Conservation (phyloP, 2,797 vertebrate species). For the Tamandua tetradactyla region DNA sequence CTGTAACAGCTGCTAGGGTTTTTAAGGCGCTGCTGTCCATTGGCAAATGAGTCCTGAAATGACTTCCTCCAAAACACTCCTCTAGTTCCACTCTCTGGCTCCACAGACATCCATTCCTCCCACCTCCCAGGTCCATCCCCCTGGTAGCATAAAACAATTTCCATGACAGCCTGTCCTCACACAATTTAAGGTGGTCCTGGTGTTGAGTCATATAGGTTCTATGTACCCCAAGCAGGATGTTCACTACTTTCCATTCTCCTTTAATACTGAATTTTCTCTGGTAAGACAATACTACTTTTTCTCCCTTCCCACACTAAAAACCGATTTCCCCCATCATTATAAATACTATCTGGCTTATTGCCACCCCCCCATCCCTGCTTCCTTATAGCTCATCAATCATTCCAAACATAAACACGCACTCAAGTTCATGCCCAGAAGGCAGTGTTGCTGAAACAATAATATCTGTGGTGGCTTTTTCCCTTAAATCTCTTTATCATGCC, state of each 20-base stretch:
- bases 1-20: background rate
- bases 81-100: conserved; percentile 82
- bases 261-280: conserved; percentile 51
- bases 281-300: conserved; percentile 27
- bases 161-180: conserved; percentile 82
- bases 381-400: background rate
- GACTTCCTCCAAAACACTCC: conserved; percentile 24
- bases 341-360: conserved; percentile 23
- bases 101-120: conserved; percentile 12
- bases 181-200: conserved; percentile 79
- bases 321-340: background rate
- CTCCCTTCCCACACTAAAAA: background rate
- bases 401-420: conserved; percentile 45
- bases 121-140: conserved; percentile 82
- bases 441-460: conserved; percentile 39
- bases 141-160: conserved; percentile 90
- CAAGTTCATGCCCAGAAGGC: conserved; percentile 7
- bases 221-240: background rate
- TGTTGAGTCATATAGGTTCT: conserved; percentile 38
- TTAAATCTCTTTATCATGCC: conserved; percentile 1
- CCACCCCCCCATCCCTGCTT: background rate
- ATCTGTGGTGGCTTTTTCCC: background rate
- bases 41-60: conserved; percentile 89
- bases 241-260: conserved; percentile 43
- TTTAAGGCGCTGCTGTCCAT: conserved; percentile 86